phyloP scores from a whole-genome alignment of 2,797 vertebrate species.

The Melanotaenia boesemani region DNA sequence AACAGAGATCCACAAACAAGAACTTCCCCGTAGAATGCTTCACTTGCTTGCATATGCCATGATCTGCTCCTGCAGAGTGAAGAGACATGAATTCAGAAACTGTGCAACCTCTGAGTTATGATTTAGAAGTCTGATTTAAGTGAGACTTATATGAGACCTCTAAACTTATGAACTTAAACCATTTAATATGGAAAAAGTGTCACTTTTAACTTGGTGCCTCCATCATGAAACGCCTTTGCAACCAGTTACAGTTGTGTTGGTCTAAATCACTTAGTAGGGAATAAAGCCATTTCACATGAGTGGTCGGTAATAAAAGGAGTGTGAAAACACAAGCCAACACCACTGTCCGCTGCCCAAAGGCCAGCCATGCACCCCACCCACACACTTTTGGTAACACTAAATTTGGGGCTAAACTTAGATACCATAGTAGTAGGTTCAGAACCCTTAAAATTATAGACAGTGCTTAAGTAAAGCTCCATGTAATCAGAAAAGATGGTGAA shows the following conservation, averaged over 20 bases:
- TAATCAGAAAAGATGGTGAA: slow-evolving; percentile 81
- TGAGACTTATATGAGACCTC: slow-evolving; percentile 46
- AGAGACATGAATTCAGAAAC: slow-evolving; percentile 44
- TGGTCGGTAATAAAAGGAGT: slow-evolving; percentile 86
- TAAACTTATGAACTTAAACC: slow-evolving; percentile 54
- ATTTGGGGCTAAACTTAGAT: slow-evolving; percentile 88
- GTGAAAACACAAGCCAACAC: slow-evolving; percentile 87
- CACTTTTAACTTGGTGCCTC: slow-evolving; percentile 50
- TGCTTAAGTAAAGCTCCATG: slow-evolving; percentile 77
- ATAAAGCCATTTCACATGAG: slow-evolving; percentile 84
- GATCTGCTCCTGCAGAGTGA: slow-evolving; percentile 91
- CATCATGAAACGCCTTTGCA: slow-evolving; percentile 65
- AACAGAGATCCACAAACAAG: slow-evolving; percentile 26
- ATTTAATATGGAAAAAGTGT: slow-evolving; percentile 69
- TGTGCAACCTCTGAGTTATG: slow-evolving; percentile 25
- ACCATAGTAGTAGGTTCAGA: slow-evolving; percentile 85
- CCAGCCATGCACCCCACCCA: slow-evolving; percentile 85
- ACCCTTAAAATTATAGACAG: slow-evolving; percentile 86
- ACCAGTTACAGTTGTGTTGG: slow-evolving; percentile 68
- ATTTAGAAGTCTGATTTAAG: slow-evolving; percentile 26
- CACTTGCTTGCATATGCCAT: slow-evolving; percentile 95
- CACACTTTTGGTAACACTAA: slow-evolving; percentile 87
- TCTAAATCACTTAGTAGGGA: slow-evolving; percentile 83
- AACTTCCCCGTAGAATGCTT: slow-evolving; percentile 47
- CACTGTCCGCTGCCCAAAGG: slow-evolving; percentile 77